These are phyloP conservation scores for Muscicapa adusta DNA, from an alignment of 2,113 vertebrate species.

Conservation along the genomic window DNA sequence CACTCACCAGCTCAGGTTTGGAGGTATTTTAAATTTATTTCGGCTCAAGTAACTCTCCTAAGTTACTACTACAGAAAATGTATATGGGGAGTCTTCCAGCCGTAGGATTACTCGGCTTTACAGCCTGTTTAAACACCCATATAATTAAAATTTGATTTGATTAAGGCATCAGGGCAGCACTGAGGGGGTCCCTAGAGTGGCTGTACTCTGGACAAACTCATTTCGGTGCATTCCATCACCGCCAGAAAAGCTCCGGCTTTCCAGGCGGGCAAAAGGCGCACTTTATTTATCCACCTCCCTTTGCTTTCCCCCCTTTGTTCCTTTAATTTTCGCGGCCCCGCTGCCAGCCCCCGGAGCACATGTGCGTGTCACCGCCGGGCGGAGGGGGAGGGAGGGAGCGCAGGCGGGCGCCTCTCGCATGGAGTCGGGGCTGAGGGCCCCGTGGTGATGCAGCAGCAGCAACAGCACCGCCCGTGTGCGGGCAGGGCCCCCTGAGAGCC, in stretches of 20 bases:
- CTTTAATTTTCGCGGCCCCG: constrained; percentile 25
- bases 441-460: background rate
- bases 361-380: constrained; percentile 40
- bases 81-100: background rate
- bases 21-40: background rate
- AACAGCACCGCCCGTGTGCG: background rate
- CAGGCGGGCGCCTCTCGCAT: constrained; percentile 22
- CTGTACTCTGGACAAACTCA: background rate
- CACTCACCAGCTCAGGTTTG: background rate
- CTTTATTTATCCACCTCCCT: background rate
- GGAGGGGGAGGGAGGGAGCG: constrained; percentile 35
- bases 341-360: constrained; percentile 51
- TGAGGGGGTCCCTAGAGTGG: background rate
- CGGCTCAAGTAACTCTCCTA: background rate
- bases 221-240: background rate
- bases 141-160: background rate
- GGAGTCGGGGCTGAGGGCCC: constrained; percentile 18
- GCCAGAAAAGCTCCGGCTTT: background rate
- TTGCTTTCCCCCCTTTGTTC: constrained; percentile 13
- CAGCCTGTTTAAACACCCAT: background rate
- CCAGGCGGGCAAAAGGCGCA: background rate
- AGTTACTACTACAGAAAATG: background rate
- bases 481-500: constrained; percentile 14
- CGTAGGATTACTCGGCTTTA: background rate
- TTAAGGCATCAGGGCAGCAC: background rate